These are phyloP conservation scores for Triplophysa yarkandensis DNA, from an alignment of 2,797 vertebrate genomes.

Conservation along the genomic window DNA sequence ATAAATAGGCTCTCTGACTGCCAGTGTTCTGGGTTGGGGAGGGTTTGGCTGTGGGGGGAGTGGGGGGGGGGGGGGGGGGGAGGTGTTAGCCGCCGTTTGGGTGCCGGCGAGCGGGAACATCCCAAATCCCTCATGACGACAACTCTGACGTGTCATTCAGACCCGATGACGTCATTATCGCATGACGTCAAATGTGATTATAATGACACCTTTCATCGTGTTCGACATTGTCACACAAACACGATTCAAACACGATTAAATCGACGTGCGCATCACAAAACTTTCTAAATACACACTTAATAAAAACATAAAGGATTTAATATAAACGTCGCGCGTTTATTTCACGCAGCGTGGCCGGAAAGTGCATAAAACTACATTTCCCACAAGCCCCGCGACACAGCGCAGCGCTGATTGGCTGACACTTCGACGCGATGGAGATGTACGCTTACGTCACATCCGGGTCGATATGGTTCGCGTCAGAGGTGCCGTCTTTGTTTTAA, in stretches of 20 bases:
- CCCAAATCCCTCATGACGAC: slow-evolving; percentile 62
- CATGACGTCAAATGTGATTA: no score
- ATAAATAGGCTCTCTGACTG: slow-evolving; percentile 65
- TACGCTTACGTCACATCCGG: slow-evolving; percentile 3
- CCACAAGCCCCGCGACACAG: slow-evolving; percentile 48
- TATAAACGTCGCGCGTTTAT: background rate
- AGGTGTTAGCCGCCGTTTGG: slow-evolving; percentile 82
- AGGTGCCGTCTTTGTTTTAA: no score
- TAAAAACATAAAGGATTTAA: background rate
- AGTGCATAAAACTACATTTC: slow-evolving; percentile 63
- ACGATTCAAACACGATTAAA: no score
- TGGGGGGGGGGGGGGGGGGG: slow-evolving; percentile 62
- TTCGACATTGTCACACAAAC: no score
- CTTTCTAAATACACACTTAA: no score
- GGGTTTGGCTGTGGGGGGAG: slow-evolving; percentile 63
- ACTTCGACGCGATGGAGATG: background rate
- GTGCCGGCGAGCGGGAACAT: slow-evolving; percentile 81
- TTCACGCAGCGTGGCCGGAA: background rate
- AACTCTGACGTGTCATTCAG: slow-evolving; percentile 6
- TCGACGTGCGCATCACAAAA: no score
- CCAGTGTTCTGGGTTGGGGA: slow-evolving; percentile 61
- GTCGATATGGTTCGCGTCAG: background rate
- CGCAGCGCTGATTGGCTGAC: slow-evolving; percentile 64
- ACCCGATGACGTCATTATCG: background rate
- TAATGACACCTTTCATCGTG: no score